Base-by-base conservation (phyloP, 2,113 vertebrate species). In the Geothlypis trichas region DNA sequence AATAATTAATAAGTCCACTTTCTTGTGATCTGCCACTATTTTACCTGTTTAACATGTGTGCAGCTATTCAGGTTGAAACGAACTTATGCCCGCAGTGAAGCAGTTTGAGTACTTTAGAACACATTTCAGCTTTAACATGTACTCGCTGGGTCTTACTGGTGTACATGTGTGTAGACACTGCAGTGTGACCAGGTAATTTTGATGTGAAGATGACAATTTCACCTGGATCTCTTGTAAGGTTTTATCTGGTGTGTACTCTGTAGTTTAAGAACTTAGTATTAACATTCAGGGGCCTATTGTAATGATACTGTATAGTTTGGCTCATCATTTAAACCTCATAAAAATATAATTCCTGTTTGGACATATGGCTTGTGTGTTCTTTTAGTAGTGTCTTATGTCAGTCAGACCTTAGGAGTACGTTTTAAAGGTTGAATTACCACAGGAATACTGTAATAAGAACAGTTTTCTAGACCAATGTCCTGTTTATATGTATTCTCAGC, bases 21-120 rank as follows among this genome's bases (percentile, higher is more conserved):
- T 37, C 10, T 46, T 49, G 54, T 69, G 31, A 52, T 10, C 26
- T 57, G n/a, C 10, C 15, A 1, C 0, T 35, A 7, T 72, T 71
- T 35, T 10, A 3, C 24, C 11, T 28, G 0, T 63, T 57, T 69
- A 54, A 58, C 7, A 0, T 14, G 3, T 22, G 18, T 41, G 7
- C 37, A 33, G 37, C 10, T 30, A 28, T 62, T 58, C 10, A 3
- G 51, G 7, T 24, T 39, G 55, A 58, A 51, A 54, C 0, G 0
- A 57, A 7, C 37, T 61, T 55, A 1, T 1, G 5, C 13, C 19
- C 1, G 0, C 37, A 5, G 22, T 37, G 82, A 75, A 79, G 31
- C 49, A 41, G 13, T 66, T 59, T 14, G 30, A 59, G 19, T 71
- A 11, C 44, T 68, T 84, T 2, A 28, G 54, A 52, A 20, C 37